A percentile compares a stretch with the other conserved stretches of the same genome.
These are phyloP conservation scores for Tapera naevia DNA, from an alignment of 2,797 vertebrate species.

Conservation along the genomic window DNA sequence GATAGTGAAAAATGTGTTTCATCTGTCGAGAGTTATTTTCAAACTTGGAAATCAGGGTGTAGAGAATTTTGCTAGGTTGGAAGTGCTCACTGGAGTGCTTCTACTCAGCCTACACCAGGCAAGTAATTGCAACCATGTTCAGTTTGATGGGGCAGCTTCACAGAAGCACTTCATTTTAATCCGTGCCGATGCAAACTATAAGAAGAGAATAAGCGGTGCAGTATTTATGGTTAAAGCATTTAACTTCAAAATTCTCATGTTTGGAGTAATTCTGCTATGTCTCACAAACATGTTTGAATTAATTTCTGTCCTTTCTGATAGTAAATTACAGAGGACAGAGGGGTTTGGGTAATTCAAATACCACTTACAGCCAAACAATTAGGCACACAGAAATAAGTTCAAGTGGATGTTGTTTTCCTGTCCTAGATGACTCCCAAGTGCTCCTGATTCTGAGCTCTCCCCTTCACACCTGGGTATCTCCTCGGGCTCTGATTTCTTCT, in stretches of 20 bases:
- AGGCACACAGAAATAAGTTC: neutral
- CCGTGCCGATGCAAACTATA: neutral
- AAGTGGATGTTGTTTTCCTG: neutral
- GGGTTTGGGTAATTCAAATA: neutral
- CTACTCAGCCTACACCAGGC: neutral
- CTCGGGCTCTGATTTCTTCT: neutral
- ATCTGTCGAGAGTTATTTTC: slow-evolving; percentile 19
- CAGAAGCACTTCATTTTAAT: neutral
- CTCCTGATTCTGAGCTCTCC: neutral
- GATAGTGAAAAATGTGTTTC: slow-evolving; percentile 9
- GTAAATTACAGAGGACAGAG: neutral
- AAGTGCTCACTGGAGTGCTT: neutral
- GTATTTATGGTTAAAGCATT: neutral
- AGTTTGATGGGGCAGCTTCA: neutral
- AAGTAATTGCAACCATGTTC: rapidly evolving
- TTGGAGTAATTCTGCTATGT: neutral
- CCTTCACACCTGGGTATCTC: neutral
- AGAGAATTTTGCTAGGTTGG: neutral
- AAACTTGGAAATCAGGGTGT: neutral
- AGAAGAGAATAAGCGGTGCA: neutral
- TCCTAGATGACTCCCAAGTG: neutral
- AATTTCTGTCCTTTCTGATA: neutral
- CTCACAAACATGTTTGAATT: neutral
- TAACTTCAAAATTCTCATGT: neutral
- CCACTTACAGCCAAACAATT: neutral